A percentile compares a stretch with the other conserved stretches of the same genome.
Evolutionary conservation across 2,888 invertebrate species (phyloP).

Genomic region (Troides aeacus): DNA sequence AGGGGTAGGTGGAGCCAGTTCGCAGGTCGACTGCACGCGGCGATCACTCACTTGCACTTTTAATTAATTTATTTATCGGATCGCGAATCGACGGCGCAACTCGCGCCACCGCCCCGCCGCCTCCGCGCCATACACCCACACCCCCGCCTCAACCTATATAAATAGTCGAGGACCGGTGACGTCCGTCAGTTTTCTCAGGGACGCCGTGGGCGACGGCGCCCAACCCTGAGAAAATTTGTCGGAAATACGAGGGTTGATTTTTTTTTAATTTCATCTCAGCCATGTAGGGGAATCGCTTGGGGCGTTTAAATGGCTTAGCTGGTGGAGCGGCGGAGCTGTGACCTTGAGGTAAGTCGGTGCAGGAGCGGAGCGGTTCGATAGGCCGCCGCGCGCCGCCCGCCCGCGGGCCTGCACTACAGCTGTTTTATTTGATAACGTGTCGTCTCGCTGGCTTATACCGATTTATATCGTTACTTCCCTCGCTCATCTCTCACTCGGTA

Average conservation of each 20-base stretch:
- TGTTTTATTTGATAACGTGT: slow-evolving; percentile 67
- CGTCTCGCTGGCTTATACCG: slow-evolving; percentile 35
- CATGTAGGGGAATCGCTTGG: slow-evolving; percentile 53
- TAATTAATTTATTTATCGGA: slow-evolving; percentile 81
- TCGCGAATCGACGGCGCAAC: slow-evolving; percentile 79
- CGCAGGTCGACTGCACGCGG: slow-evolving; percentile 67
- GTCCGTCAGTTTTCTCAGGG: slow-evolving; percentile 76
- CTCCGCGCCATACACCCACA: slow-evolving; percentile 36
- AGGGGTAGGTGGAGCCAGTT: slow-evolving; percentile 64
- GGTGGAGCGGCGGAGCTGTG: slow-evolving; percentile 46
- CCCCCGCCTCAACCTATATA: slow-evolving; percentile 60
- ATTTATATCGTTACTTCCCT: slow-evolving; percentile 27
- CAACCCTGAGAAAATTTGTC: slow-evolving; percentile 57
- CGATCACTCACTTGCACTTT: slow-evolving; percentile 81
- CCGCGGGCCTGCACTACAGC: slow-evolving; percentile 72
- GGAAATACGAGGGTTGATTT: slow-evolving; percentile 64
- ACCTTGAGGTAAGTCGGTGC: slow-evolving; percentile 74
- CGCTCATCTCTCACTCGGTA: not conserved
- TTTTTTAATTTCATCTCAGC: slow-evolving; percentile 56
- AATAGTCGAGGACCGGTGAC: slow-evolving; percentile 57
- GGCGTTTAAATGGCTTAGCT: slow-evolving; percentile 54
- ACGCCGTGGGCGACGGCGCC: slow-evolving; percentile 61
- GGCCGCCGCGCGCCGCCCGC: slow-evolving; percentile 58
- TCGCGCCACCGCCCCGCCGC: slow-evolving; percentile 70
- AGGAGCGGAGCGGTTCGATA: slow-evolving; percentile 63